Evolutionary conservation across 2,797 vertebrate species (phyloP), one percentile per base, ranked within the genome.

Genomic region (Hydrolagus colliei): DNA sequence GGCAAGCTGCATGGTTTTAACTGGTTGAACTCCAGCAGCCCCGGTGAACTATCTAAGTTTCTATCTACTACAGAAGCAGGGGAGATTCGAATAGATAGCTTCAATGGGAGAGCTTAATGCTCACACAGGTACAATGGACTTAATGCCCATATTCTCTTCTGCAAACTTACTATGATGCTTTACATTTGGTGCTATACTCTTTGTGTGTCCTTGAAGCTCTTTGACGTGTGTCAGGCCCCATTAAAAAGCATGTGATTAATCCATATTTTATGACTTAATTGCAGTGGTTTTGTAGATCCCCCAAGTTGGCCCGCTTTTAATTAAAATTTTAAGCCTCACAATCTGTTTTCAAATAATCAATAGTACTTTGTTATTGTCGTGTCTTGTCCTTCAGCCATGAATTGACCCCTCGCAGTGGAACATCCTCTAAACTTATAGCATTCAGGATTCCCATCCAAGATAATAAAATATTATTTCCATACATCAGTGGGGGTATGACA

Each of bases 221-320:
- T 74, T 35, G 73, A 74, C 12, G 63, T 79, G 6, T 76, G 22
- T n/a, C 77, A 63, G 9, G n/a, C n/a, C 63, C 61, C 77, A 63
- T 62, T 52, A 79, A 79, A 52, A 11, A 8, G n/a, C 27, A 7
- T 12, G 27, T 79, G 20, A 65, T 63, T 65, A 79, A 79, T 79
- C n/a, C 27, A 79, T 59, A 79, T 79, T 63, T 79, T 79, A 79
- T 79, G 61, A 7, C 20, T 22, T 62, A 11, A 27, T 79, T 79
- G 61, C 8, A 59, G 77, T 52, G 41, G 6, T 52, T 32, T 63
- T 79, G n/a, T 27, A 22, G 77, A 12, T 79, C 77, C n/a, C 6
- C 77, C 41, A 79, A 79, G 63, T 27, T 63, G 61, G 61, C 77
- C 13, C 10, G 14, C n/a, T 14, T 63, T 79, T 79, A 63, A 79